phyloP scores from a whole-genome alignment of 2,797 vertebrate genomes.

The Sciaenops ocellatus region DNA sequence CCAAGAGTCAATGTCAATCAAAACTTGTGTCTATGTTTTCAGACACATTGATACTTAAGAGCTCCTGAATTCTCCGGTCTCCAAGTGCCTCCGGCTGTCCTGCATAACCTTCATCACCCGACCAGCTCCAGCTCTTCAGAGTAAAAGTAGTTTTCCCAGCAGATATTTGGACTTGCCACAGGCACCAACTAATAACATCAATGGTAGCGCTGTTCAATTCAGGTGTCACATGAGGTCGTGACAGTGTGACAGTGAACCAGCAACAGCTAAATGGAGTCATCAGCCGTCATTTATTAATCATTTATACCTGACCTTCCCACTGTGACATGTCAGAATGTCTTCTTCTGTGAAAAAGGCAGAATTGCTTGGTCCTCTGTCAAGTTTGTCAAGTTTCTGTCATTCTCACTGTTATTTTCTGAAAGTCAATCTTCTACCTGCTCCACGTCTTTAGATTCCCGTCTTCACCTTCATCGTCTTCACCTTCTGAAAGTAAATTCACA shows the following conservation, averaged over 20 bases:
- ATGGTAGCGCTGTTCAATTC: not conserved
- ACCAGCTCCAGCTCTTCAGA: constrained; percentile 9
- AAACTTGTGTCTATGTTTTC: too few species aligned
- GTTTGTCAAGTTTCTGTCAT: not conserved
- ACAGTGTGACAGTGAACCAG: not conserved
- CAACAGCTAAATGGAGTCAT: not conserved
- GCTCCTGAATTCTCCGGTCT: too few species aligned
- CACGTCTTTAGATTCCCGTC: not conserved
- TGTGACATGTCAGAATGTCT: not conserved
- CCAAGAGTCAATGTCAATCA: too few species aligned
- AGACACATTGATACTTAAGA: too few species aligned
- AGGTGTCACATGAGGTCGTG: not conserved
- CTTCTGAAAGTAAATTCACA: too few species aligned
- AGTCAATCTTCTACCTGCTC: not conserved
- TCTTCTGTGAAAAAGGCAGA: not conserved
- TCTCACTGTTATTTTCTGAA: not conserved
- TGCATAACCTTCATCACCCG: constrained; percentile 22
- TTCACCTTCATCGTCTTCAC: not conserved
- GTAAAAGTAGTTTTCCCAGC: too few species aligned
- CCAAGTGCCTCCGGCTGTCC: constrained; percentile 6
- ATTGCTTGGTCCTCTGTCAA: not conserved
- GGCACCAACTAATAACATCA: not conserved
- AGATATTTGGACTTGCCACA: constrained; percentile 18
- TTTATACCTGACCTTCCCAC: not conserved
- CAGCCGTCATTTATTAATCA: not conserved